A percentile compares a stretch with the other conserved stretches of the same genome.
Conservation (phyloP, 2,113 vertebrate species). For the Cinclus cinclus region DNA sequence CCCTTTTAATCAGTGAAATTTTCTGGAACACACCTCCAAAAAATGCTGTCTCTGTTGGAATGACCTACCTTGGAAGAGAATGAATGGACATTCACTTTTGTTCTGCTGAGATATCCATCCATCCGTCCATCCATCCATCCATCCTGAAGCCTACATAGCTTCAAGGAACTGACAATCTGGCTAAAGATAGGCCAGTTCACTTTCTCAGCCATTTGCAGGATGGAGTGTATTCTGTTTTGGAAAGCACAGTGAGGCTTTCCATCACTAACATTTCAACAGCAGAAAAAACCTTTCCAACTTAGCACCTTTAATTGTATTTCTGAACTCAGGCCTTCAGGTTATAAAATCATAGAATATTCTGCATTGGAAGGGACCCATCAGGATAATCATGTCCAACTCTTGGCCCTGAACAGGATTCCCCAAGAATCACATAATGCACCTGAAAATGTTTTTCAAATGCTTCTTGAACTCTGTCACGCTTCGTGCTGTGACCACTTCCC, state of each 20-base stretch:
- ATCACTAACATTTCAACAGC: background rate
- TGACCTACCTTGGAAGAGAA: background rate
- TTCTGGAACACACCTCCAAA: background rate
- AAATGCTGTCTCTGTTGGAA: background rate
- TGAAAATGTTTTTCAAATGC: background rate
- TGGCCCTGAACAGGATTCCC: background rate
- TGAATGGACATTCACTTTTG: background rate
- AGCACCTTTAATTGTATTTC: background rate
- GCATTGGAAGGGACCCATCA: background rate
- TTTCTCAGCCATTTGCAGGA: background rate
- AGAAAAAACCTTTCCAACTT: background rate
- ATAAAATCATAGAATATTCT: background rate
- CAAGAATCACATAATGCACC: background rate
- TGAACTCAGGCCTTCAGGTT: background rate
- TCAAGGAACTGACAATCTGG: background rate
- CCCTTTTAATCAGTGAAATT: background rate
- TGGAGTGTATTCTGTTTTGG: background rate
- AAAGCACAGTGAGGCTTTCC: background rate
- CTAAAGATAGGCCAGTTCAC: background rate
- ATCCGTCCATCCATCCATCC: background rate
- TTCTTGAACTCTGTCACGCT: background rate
- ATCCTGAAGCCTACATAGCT: accelerated
- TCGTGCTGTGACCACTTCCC: background rate
- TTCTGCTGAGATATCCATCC: background rate
- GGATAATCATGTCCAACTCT: background rate